A percentile compares a stretch with the other conserved stretches of the same genome.
Conservation (phyloP, 1,140 invertebrate species). For the Lucilia sericata region DNA sequence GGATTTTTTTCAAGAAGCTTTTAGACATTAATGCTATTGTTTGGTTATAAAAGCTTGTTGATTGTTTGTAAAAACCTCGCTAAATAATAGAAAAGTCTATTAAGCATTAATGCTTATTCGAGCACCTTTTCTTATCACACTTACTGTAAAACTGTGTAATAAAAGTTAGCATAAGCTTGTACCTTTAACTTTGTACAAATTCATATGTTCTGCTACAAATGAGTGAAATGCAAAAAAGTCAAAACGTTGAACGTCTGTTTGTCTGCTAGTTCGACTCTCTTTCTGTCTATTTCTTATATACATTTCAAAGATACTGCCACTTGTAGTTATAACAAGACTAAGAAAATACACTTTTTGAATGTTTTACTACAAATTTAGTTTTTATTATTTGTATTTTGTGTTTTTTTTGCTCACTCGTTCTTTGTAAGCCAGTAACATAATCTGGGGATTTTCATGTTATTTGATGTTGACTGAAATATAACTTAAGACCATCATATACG, state of each 20-base stretch:
- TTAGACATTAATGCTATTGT: too few species aligned
- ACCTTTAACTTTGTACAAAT: neutral
- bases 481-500: slow-evolving; percentile 39
- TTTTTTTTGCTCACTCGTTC: neutral
- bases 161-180: too few species aligned
- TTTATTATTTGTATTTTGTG: neutral
- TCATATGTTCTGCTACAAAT: too few species aligned
- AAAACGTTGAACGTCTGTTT: slow-evolving; percentile 9
- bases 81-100: too few species aligned
- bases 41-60: too few species aligned
- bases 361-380: slow-evolving; percentile 9
- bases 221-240: neutral
- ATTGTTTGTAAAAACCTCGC: too few species aligned
- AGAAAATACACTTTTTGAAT: neutral
- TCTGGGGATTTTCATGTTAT: slow-evolving; percentile 42
- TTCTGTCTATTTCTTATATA: neutral
- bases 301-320: too few species aligned
- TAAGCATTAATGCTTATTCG: too few species aligned
- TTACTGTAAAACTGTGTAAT: too few species aligned
- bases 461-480: slow-evolving; percentile 42
- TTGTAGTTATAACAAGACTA: neutral
- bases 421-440: slow-evolving; percentile 40
- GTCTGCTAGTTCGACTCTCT: neutral
- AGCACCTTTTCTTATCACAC: too few species aligned
- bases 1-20: too few species aligned